Evolutionary conservation across 2,888 invertebrate species (phyloP), one percentile per base, ranked within the genome.

Genomic region (Nemurella pictetii): DNA sequence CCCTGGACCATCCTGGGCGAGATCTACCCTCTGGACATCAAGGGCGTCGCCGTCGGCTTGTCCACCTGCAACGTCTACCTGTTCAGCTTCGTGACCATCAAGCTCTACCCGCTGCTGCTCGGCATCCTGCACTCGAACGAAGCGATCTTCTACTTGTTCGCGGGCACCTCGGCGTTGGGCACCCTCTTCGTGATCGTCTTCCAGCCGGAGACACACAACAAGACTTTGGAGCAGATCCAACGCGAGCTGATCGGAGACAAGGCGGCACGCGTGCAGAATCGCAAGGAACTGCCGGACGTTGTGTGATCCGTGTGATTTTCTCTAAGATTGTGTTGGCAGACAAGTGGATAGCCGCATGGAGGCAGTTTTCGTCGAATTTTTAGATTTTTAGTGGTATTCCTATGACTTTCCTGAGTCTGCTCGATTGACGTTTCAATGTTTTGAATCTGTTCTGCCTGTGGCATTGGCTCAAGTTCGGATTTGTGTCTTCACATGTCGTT

Each of bases 171-270:
- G n/a, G 28, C 75, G 75, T 12, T 75, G 9, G 75, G 75, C 27
- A 75, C 75, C 4, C 3, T 75, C 2, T 75, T 75, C 27, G 75
- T 75, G 9, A 12, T 75, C 2, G 7, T 75, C 75, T 75, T 75
- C 28, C 75, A 75, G 28, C 75, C 75, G 4, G 75, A 75, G 28
- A 75, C 75, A 1, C 75, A 91, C 86, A 92, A 92, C 0, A 92
- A 92, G 87, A 91, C 91, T 0, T 88, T 92, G 27, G 88, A 89
- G 12, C 92, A 93, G 86, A 92, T 93, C 83, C 91, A 92, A 86
- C 90, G 7, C 1, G 75, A 75, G 55, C 55, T 55, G 55, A 55
- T 55, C 2, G 55, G 55, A 2, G 55, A 55, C 20, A 55, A 7
- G 20, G n/a, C n/a, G n/a, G n/a, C n/a, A n/a, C n/a, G n/a, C n/a